Base-by-base conservation (phyloP, 2,797 vertebrate genomes). In the Neoniphon sammara region DNA sequence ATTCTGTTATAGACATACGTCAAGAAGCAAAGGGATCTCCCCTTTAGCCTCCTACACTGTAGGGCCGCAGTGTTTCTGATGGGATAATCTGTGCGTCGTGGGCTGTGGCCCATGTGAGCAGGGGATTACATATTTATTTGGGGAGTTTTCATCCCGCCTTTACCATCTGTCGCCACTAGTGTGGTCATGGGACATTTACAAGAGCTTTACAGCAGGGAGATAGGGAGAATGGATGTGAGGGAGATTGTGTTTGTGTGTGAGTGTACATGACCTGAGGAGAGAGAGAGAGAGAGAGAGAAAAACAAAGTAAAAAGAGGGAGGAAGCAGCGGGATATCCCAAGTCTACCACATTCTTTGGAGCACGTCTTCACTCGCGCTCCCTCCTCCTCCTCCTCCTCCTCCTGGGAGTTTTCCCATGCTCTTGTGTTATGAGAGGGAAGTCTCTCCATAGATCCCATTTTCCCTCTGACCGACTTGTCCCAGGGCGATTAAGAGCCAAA, bases 121-220 rank as follows among this genome's bases (percentile, higher is more conserved):
- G 60, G 44, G 92, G 93, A 94, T 94, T 94, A 94, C 87, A 88
- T 90, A 87, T 93, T 93, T 93, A 93, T 94, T 93, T 72, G 72
- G 77, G 75, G 85, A 90, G 85, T 88, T 92, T 89, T 90, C 73
- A 88, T 92, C 90, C 91, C 17, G 81, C 83, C 86, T 85, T 88
- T 71, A 76, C 93, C 93, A 94, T 94, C 94, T 94, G 94, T 82
- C 87, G 76, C 82, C 71, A 72, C 80, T 6, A 72, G 78, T 42
- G 44, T 63, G 69, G 66, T 76, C 56, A 20, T 53, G 76, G 76
- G 87, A 80, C 80, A 75, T 76, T 78, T 76, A 80, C 84, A 63
- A 77, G 63, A 73, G 80, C 34, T 80, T 81, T 73, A 76, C 61
- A 54, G 76, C 12, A 30, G 62, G 66, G 64, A 54, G 56, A 70